A percentile compares a stretch with the other conserved stretches of the same genome.
These are phyloP conservation scores for Micrasema longulum DNA, from an alignment of 1,140 invertebrate species.

Conservation along the genomic window DNA sequence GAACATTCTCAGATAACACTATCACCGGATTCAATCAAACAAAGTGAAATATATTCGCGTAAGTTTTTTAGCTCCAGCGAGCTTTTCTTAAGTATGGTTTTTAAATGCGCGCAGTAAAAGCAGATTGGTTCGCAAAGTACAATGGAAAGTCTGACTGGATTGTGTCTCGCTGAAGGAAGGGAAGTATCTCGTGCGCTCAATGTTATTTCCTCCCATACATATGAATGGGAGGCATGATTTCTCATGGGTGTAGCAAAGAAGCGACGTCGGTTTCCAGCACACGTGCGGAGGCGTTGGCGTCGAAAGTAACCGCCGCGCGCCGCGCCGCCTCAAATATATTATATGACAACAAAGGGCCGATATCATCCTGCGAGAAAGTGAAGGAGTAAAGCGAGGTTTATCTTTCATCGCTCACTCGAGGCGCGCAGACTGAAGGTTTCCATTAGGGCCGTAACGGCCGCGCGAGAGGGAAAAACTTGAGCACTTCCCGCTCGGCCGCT, in stretches of 20 bases:
- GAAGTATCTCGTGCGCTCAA: slow-evolving; percentile 51
- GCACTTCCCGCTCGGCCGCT: slow-evolving; percentile 45
- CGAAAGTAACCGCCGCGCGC: slow-evolving; percentile 33
- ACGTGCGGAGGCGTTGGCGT: slow-evolving; percentile 27
- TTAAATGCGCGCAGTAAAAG: slow-evolving; percentile 45
- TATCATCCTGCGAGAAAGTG: slow-evolving; percentile 33
- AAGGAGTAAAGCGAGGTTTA: slow-evolving; percentile 32
- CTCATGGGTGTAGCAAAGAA: slow-evolving; percentile 55
- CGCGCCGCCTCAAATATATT: slow-evolving; percentile 43
- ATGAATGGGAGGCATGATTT: slow-evolving; percentile 55
- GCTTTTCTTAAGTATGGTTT: slow-evolving; percentile 44
- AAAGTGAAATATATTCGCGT: slow-evolving; percentile 26
- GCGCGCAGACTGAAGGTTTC: slow-evolving; percentile 39
- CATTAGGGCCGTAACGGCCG: slow-evolving; percentile 48
- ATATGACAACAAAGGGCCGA: slow-evolving; percentile 40
- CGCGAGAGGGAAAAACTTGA: slow-evolving; percentile 41
- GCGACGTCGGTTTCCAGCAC: slow-evolving; percentile 45
- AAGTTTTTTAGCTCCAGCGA: slow-evolving; percentile 2
- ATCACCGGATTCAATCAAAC: slow-evolving; percentile 43
- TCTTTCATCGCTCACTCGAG: slow-evolving; percentile 45
- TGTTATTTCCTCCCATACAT: slow-evolving; percentile 54
- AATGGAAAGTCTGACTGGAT: slow-evolving; percentile 31
- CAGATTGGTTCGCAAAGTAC: slow-evolving; percentile 48
- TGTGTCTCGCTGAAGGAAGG: slow-evolving; percentile 29
- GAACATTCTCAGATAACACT: slow-evolving; percentile 27